Evolutionary conservation across 1,140 invertebrate genomes (phyloP).

Genomic region (Atta colombica): DNA sequence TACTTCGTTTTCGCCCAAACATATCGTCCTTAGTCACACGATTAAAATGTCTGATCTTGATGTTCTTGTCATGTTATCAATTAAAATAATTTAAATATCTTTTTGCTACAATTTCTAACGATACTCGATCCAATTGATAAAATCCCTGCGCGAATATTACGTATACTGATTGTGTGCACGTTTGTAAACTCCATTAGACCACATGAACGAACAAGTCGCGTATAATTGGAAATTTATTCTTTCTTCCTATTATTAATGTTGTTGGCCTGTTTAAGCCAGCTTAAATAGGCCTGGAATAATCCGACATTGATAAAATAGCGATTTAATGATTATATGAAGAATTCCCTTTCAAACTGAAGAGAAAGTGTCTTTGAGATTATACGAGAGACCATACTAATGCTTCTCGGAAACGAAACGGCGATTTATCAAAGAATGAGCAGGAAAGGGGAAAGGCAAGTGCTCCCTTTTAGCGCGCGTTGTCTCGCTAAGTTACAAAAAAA

Average conservation of each 20-base stretch:
- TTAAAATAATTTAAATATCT: neutral
- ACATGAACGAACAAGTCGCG: neutral
- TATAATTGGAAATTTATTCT: neutral
- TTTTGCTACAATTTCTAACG: neutral
- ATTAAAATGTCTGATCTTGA: neutral
- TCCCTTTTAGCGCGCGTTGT: conserved; percentile 43
- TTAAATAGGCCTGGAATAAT: conserved; percentile 36
- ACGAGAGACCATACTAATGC: conserved; percentile 29
- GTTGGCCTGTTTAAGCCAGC: conserved; percentile 9
- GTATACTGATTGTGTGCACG: conserved; percentile 32
- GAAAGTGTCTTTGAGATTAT: conserved; percentile 59
- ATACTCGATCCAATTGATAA: conserved; percentile 1
- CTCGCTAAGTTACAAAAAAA: conserved; percentile 43
- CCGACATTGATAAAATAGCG: conserved; percentile 17
- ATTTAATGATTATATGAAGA: conserved; percentile 28
- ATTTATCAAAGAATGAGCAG: conserved; percentile 49
- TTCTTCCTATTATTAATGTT: neutral
- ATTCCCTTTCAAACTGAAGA: conserved; percentile 15
- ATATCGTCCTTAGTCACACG: neutral
- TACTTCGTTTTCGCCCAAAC: neutral
- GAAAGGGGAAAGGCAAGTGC: conserved; percentile 26
- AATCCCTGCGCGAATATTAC: conserved; percentile 33
- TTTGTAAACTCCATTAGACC: neutral
- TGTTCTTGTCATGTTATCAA: conserved; percentile 16
- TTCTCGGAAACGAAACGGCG: conserved; percentile 2